phyloP scores from a whole-genome alignment of 2,113 vertebrate species.

The Seriola dumerili region DNA sequence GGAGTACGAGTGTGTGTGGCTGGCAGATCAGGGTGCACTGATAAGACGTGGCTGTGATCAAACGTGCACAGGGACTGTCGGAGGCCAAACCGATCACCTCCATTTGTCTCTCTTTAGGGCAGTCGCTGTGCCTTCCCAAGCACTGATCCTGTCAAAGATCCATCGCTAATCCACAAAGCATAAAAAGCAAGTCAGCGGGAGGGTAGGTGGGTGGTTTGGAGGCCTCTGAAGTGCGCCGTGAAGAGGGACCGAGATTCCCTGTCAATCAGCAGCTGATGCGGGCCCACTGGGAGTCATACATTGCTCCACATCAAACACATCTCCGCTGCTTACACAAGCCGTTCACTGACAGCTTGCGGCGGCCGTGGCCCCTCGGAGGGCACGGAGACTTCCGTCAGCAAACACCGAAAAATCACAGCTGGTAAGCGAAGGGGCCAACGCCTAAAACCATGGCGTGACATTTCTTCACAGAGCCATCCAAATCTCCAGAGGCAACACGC shows the following conservation, averaged over 20 bases:
- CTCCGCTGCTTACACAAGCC: conserved; percentile 74
- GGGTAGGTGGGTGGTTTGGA: conserved; percentile 45
- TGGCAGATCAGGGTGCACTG: conserved; percentile 51
- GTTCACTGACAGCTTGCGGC: conserved; percentile 67
- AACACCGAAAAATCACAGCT: conserved; percentile 65
- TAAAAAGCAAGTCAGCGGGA: conserved; percentile 44
- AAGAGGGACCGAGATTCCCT: conserved; percentile 52
- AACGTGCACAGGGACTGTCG: conserved; percentile 49
- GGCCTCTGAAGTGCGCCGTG: conserved; percentile 58
- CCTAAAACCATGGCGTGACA: conserved; percentile 66
- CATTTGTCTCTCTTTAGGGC: conserved; percentile 72
- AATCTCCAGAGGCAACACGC: conserved; percentile 62
- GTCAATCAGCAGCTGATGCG: conserved; percentile 76
- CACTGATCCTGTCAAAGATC: conserved; percentile 73
- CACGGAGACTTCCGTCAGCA: conserved; percentile 59
- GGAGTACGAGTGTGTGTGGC: conserved; percentile 38
- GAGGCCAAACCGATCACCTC: conserved; percentile 52
- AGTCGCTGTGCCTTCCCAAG: conserved; percentile 47
- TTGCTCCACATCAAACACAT: conserved; percentile 73
- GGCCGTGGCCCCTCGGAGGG: conserved; percentile 48
- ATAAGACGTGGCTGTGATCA: conserved; percentile 71
- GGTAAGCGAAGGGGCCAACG: conserved; percentile 44
- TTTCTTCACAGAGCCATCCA: conserved; percentile 64
- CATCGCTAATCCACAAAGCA: conserved; percentile 61
- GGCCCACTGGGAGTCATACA: conserved; percentile 54